phyloP scores from a whole-genome alignment of 2,113 vertebrate species.

The Anguilla japonica region DNA sequence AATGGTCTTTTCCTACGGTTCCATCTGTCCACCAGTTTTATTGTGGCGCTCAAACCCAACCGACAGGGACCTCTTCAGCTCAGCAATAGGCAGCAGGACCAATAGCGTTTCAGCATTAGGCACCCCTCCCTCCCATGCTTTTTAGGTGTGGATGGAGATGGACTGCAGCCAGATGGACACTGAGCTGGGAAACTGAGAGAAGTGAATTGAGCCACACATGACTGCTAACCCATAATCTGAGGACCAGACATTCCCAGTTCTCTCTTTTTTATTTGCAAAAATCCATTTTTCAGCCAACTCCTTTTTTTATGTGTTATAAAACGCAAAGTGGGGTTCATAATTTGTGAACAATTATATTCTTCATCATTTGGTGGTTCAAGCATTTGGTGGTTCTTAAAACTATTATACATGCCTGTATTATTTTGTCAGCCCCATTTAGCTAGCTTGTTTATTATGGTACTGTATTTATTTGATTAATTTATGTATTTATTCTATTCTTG shows the following conservation, averaged over 20 bases:
- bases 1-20: constrained; percentile 3
- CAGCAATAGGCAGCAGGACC: constrained; percentile 33
- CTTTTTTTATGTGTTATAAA: background rate
- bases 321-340: background rate
- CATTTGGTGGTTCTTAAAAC: background rate
- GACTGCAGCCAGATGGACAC: constrained; percentile 32
- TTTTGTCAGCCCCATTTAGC: background rate
- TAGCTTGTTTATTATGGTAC: background rate
- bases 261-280: constrained; percentile 10
- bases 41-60: constrained; percentile 27
- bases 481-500: background rate
- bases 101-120: constrained; percentile 33
- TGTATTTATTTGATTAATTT: background rate
- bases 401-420: background rate
- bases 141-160: constrained; percentile 19
- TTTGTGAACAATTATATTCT: background rate
- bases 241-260: constrained; percentile 17
- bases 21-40: constrained; percentile 51
- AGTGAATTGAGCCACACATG: constrained; percentile 27
- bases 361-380: background rate
- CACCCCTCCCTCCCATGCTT: constrained; percentile 9
- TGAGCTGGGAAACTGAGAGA: constrained; percentile 31
- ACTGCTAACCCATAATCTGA: background rate
- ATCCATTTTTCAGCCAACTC: background rate
- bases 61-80: constrained; percentile 31